Conservation (phyloP, 2,888 invertebrate genomes). For the Torymus texanus region DNA sequence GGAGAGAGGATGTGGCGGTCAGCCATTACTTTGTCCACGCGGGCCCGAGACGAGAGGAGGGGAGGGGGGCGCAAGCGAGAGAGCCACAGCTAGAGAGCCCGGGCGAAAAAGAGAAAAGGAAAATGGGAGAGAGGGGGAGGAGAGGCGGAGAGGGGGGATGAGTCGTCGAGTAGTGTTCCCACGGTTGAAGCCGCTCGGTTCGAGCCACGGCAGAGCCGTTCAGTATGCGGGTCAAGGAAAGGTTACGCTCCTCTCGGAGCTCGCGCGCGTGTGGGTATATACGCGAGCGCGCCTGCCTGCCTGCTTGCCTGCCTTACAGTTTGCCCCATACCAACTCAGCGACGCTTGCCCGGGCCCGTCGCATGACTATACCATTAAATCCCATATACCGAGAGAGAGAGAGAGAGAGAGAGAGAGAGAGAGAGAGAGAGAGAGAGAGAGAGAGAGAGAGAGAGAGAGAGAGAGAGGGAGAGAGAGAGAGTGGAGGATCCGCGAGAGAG, state of each 20-base stretch:
- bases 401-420: conserved; percentile 30
- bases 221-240: conserved; percentile 82
- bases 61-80: conserved; percentile 49
- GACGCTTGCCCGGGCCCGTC: conserved; percentile 52
- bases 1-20: conserved; percentile 61
- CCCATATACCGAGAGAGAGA: conserved; percentile 58
- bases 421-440: conserved; percentile 32
- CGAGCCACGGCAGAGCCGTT: conserved; percentile 79
- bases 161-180: conserved; percentile 75
- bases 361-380: conserved; percentile 70
- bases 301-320: neutral
- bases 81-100: conserved; percentile 68
- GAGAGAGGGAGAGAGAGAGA: conserved; percentile 31
- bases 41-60: conserved; percentile 58
- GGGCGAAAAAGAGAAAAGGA: conserved; percentile 57
- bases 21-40: conserved; percentile 71
- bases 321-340: conserved; percentile 31
- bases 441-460: conserved; percentile 27
- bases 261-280: conserved; percentile 19
- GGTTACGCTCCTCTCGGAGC: conserved; percentile 75
- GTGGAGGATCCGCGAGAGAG: conserved; percentile 39
- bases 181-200: conserved; percentile 80
- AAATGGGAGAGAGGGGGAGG: conserved; percentile 33
- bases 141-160: conserved; percentile 54
- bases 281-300: conserved; percentile 6